phyloP scores from a whole-genome alignment of 2,797 vertebrate genomes.

The Florisuga fusca region DNA sequence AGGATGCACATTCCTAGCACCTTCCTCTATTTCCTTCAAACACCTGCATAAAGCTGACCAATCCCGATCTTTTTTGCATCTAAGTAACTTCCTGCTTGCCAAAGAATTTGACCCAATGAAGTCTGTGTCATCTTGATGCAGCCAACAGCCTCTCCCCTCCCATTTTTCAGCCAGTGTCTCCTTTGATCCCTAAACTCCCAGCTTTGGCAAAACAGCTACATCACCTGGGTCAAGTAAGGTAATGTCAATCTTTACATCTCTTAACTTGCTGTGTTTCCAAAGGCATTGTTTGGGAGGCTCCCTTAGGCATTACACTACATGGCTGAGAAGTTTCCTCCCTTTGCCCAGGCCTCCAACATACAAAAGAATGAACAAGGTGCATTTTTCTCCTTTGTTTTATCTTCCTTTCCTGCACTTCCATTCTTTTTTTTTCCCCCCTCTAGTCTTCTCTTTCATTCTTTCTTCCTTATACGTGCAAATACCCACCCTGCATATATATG shows the following conservation, averaged over 20 bases:
- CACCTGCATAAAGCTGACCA: background rate
- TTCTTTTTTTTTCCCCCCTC: background rate
- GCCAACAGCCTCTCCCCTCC: background rate
- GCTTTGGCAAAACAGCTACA: background rate
- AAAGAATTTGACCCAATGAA: background rate
- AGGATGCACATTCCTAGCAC: background rate
- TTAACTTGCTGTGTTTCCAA: background rate
- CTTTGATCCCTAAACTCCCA: slow-evolving; percentile 6
- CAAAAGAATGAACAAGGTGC: background rate
- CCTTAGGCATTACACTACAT: background rate
- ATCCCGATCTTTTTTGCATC: background rate
- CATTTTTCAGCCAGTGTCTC: background rate
- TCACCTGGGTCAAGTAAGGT: background rate
- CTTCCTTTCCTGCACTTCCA: background rate
- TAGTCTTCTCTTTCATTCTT: background rate
- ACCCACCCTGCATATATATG: background rate
- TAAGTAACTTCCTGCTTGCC: background rate
- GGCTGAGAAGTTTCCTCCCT: background rate
- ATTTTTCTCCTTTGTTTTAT: background rate
- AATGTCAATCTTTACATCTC: background rate
- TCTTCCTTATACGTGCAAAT: background rate
- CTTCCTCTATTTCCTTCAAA: background rate
- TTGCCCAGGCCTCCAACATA: background rate
- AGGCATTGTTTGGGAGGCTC: background rate
- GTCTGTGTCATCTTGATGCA: background rate